A percentile compares a stretch with the other conserved stretches of the same genome.
Evolutionary conservation across 1,140 invertebrate species (phyloP).

Genomic region (Panagrolaimus sp.): DNA sequence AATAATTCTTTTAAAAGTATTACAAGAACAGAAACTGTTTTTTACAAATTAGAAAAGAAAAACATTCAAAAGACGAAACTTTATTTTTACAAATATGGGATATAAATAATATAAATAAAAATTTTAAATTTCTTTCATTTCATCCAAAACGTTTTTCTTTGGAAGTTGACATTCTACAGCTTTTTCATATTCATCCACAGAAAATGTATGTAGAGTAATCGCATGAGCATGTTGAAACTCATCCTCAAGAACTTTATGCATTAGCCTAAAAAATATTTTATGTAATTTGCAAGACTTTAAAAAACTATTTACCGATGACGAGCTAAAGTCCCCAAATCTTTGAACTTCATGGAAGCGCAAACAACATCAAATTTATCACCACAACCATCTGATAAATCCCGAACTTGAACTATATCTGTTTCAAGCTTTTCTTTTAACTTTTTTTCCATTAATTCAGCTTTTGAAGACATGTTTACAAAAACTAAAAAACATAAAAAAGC

Average conservation of each 20-base stretch:
- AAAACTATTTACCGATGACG: background rate
- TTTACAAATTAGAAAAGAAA: background rate
- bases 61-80: background rate
- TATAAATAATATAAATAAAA: background rate
- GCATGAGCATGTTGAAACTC: background rate
- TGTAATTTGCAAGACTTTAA: too few relatives aligned
- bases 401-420: constrained; percentile 1
- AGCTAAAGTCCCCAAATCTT: constrained; percentile 64
- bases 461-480: too few relatives aligned
- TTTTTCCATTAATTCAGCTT: background rate
- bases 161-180: constrained; percentile 9
- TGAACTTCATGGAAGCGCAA: constrained; percentile 77
- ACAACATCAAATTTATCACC: constrained; percentile 78
- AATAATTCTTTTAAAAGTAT: background rate
- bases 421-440: constrained; percentile 14
- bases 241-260: background rate
- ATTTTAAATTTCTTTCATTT: background rate
- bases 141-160: constrained; percentile 8
- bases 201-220: background rate
- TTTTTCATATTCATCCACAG: constrained; percentile 4
- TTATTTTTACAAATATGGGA: background rate
- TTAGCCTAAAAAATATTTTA: background rate
- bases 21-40: background rate
- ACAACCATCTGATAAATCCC: constrained; percentile 81
- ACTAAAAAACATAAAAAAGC: too few relatives aligned